A percentile compares a stretch with the other conserved stretches of the same genome.
These are phyloP conservation scores for Hedya salicella DNA, from an alignment of 2,888 invertebrate genomes.

Conservation along the genomic window DNA sequence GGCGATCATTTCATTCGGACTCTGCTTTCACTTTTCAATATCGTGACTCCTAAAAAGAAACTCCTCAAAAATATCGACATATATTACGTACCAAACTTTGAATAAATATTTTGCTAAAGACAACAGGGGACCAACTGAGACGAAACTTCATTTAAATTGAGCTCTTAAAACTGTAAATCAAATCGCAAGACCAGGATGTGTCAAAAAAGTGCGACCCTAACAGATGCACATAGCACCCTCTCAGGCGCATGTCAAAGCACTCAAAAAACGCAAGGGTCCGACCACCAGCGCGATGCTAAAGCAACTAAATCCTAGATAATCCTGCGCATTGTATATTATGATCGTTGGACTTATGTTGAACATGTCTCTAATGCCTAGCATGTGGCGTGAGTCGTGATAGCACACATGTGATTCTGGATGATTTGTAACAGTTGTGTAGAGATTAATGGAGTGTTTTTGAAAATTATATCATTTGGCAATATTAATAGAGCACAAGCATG, in stretches of 20 bases:
- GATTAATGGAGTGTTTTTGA: conserved; percentile 2
- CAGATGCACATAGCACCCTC: conserved; percentile 36
- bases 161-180: conserved; percentile 16
- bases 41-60: no score
- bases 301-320: conserved; percentile 73
- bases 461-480: not conserved
- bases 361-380: conserved; percentile 75
- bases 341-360: conserved; percentile 75
- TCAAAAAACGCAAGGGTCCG: conserved; percentile 71
- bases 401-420: conserved; percentile 50
- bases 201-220: conserved; percentile 34
- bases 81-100: no score
- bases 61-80: no score
- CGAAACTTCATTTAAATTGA: conserved; percentile 1
- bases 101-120: no score
- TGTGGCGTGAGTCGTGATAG: conserved; percentile 68
- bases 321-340: conserved; percentile 77
- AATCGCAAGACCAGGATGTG: not conserved
- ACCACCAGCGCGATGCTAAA: conserved; percentile 76
- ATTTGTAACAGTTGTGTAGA: conserved; percentile 43
- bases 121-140: not conserved
- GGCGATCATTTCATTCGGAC: no score
- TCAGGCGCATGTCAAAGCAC: conserved; percentile 47
- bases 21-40: no score
- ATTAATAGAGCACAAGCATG: no score